Base-by-base conservation (phyloP, 30 jellyfish, hydroid and myxozoan genomes). In the Pseudorhiza aurosa region DNA sequence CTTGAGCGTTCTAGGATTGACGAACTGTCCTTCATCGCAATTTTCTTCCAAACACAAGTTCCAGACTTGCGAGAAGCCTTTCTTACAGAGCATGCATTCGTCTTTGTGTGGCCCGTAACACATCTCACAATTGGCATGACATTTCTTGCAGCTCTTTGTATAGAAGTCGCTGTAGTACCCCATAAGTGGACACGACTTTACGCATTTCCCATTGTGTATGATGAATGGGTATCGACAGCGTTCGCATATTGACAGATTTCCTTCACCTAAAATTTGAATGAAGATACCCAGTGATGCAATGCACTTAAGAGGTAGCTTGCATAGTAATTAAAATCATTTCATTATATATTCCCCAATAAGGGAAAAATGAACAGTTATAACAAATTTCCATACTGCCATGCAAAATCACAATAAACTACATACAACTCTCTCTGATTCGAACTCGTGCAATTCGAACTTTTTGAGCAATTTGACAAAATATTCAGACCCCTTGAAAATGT, bases 31-130 rank as follows among this genome's bases (percentile, higher is more conserved):
- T 28, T 72, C 67, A 22, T 68, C 45, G 78, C 95, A 84, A 27
- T 62, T 70, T 33, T 57, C 80, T 25, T 18, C 62, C 25, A 80
- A 24, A 49, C 91, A 80, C 1, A 62, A 60, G 28, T 57, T 59
- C 10, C 91, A 83, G 14, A 80, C 51, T 33, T 49, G 68, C 33
- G 59, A 14, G 46, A 80, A 68, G 49, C 71, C 71, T 71, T 65
- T 65, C 46, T 65, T 84, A 51, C 98, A 91, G 21, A 89, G 40
- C 35, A 74, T 60, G 56, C 98, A 91, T 26, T 91, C 87, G 4
- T 72, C 76, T 29, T 65, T 56, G 57, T 55, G 67, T 18, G 97
- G 96, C 33, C 97, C 97, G 62, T 28, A 70, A 59, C 99, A 94
- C 28, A 57, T 58, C 27, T 47, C 62, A 45, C 99, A 94, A 10